These are phyloP conservation scores for Pachycephus smyrnensis DNA, from an alignment of 2,888 invertebrate species.

Conservation along the genomic window DNA sequence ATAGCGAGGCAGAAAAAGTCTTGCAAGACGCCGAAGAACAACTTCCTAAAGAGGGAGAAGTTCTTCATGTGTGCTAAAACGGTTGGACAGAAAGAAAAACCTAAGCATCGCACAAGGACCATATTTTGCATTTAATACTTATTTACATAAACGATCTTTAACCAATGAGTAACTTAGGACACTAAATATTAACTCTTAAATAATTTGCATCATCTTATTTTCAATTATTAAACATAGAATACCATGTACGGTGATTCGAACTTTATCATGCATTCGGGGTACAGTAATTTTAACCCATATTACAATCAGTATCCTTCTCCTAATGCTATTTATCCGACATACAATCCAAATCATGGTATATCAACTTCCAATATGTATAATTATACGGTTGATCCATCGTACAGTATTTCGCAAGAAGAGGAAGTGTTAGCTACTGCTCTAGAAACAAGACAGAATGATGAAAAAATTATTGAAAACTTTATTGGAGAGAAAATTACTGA, in stretches of 20 bases:
- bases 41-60: slow-evolving; percentile 51
- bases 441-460: slow-evolving; percentile 41
- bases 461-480: slow-evolving; percentile 46
- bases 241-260: slow-evolving; percentile 18
- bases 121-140: slow-evolving; percentile 17
- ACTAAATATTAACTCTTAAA: slow-evolving; percentile 10
- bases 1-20: slow-evolving; percentile 75
- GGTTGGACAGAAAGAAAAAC: background rate
- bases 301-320: background rate
- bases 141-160: background rate
- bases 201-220: slow-evolving; percentile 5
- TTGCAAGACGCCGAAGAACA: slow-evolving; percentile 70
- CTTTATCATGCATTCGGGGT: slow-evolving; percentile 6
- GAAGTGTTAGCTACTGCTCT: slow-evolving; percentile 11
- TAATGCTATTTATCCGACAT: background rate
- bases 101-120: background rate
- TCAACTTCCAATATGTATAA: background rate
- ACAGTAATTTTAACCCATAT: slow-evolving; percentile 4
- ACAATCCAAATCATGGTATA: background rate
- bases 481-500: slow-evolving; percentile 23
- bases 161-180: background rate
- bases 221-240: slow-evolving; percentile 9
- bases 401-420: background rate
- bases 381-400: background rate
- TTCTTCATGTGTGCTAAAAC: slow-evolving; percentile 16